A percentile compares a stretch with the other conserved stretches of the same genome.
Conservation (phyloP, 2,888 invertebrate species). For the Gryllus longicercus region DNA sequence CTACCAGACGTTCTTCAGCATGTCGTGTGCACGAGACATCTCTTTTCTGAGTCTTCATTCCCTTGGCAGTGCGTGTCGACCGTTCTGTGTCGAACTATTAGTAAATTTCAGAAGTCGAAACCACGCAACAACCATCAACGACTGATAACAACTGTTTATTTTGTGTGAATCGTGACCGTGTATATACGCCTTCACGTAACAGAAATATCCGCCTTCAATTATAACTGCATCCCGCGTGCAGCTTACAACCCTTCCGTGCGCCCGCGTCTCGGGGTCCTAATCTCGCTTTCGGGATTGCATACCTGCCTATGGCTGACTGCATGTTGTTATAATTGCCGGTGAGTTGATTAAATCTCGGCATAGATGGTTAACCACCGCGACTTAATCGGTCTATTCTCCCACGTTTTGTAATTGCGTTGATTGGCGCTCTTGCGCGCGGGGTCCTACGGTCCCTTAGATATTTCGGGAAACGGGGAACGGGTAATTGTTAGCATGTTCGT, state of each 20-base stretch:
- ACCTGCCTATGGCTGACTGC: conserved; percentile 7
- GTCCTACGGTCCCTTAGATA: conserved; percentile 17
- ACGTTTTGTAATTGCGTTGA: conserved; percentile 17
- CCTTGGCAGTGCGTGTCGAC: too few species aligned
- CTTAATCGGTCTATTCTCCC: conserved; percentile 1
- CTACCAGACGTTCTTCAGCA: too few species aligned
- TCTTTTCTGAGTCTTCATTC: too few species aligned
- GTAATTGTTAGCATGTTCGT: conserved; percentile 7
- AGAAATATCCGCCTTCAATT: not conserved
- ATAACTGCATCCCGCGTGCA: conserved; percentile 8
- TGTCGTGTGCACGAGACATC: too few species aligned
- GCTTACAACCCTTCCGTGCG: not conserved
- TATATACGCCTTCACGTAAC: not conserved
- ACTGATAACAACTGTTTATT: not conserved
- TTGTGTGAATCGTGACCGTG: conserved; percentile 3
- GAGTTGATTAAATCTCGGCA: conserved; percentile 5
- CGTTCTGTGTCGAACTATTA: too few species aligned
- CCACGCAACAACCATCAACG: too few species aligned
- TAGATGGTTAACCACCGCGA: conserved; percentile 7
- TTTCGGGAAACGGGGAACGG: not conserved
- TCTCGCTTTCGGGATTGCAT: not conserved
- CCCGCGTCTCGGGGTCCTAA: not conserved
- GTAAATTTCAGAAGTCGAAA: too few species aligned
- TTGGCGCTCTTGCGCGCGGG: not conserved
- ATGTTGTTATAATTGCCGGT: conserved; percentile 10